These are phyloP conservation scores for Pipistrellus nathusii DNA, from an alignment of 2,797 vertebrate species.

Conservation along the genomic window DNA sequence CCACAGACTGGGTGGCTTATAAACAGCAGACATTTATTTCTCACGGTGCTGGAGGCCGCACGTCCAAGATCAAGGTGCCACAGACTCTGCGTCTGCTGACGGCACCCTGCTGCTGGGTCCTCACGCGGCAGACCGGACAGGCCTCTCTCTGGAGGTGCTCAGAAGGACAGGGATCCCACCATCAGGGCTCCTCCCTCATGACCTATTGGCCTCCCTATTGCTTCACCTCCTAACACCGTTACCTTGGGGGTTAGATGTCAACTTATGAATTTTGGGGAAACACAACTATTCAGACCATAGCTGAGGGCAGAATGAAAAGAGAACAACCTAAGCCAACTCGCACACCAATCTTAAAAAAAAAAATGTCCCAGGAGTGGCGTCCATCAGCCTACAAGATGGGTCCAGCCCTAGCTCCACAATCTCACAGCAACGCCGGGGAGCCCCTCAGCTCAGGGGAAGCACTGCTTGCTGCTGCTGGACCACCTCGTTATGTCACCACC, in stretches of 20 bases:
- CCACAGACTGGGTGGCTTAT: neutral
- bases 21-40: no score
- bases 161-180: fast-evolving
- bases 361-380: fast-evolving
- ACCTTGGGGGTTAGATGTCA: neutral
- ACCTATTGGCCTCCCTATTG: neutral
- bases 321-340: neutral
- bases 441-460: neutral
- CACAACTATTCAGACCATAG: neutral
- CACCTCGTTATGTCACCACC: fast-evolving
- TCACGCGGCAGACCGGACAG: fast-evolving
- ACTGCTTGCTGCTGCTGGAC: no score
- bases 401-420: neutral
- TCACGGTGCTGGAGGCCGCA: neutral
- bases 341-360: no score
- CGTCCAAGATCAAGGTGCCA: neutral
- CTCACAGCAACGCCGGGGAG: fast-evolving
- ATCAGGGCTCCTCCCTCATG: neutral
- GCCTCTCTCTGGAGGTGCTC: no score
- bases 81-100: fast-evolving
- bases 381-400: neutral
- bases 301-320: neutral
- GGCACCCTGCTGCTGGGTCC: neutral
- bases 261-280: neutral
- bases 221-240: neutral